Conservation (phyloP, 2,797 vertebrate species). For the Chelon auratus region DNA sequence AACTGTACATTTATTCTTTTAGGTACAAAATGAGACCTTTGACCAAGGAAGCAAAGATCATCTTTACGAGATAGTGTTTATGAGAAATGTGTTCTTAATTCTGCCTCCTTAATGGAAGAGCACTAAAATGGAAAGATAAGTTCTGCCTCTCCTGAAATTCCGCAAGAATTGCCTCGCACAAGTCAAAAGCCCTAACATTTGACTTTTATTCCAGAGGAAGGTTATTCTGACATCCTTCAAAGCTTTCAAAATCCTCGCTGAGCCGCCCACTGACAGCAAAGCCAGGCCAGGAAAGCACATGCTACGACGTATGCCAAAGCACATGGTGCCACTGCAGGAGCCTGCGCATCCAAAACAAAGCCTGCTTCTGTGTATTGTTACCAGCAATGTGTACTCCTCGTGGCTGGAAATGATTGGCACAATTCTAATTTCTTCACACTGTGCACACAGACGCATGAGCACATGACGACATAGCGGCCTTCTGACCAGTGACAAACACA, state of each 20-base stretch:
- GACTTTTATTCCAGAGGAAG: constrained; percentile 27
- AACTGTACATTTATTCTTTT: neutral
- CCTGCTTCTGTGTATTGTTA: constrained; percentile 18
- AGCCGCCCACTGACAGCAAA: constrained; percentile 28
- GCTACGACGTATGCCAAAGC: neutral
- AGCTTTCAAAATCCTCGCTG: constrained; percentile 32
- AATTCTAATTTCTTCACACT: constrained; percentile 28
- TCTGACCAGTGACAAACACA: constrained; percentile 35
- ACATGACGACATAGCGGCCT: constrained; percentile 13
- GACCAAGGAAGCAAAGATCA: neutral
- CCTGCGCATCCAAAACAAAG: constrained; percentile 7
- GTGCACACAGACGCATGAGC: neutral
- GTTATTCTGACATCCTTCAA: constrained; percentile 44
- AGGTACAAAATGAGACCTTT: neutral
- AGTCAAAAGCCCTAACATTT: constrained; percentile 29
- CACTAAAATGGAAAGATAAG: neutral
- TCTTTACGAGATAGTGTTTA: constrained; percentile 9
- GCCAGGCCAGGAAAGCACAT: constrained; percentile 1
- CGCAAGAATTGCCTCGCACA: constrained; percentile 23
- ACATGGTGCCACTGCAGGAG: constrained; percentile 12
- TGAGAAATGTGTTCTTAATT: constrained; percentile 17
- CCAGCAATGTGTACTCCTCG: constrained; percentile 22
- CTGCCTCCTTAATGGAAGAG: neutral
- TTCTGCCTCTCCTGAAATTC: constrained; percentile 15
- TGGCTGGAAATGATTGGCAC: constrained; percentile 13